phyloP scores from a whole-genome alignment of 2,888 invertebrate species.

The Lysandra coridon region DNA sequence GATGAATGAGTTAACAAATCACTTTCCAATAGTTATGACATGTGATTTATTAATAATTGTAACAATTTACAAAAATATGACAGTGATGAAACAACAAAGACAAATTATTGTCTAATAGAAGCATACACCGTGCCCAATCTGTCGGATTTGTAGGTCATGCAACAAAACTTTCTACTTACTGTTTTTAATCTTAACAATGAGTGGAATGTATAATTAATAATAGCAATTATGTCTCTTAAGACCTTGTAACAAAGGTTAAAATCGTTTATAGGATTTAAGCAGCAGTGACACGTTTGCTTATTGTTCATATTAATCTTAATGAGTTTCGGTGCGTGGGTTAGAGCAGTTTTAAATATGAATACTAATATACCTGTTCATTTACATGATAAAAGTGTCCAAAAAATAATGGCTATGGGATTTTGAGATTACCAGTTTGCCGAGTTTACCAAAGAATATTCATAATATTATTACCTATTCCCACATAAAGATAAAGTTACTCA shows the following conservation, averaged over 20 bases:
- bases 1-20: background rate
- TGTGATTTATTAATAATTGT: constrained; percentile 23
- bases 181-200: constrained; percentile 30
- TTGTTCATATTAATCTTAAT: constrained; percentile 30
- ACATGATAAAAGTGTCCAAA: constrained; percentile 19
- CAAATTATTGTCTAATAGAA: constrained; percentile 24
- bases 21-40: constrained; percentile 6
- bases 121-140: constrained; percentile 20
- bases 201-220: constrained; percentile 14
- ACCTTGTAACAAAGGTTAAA: constrained; percentile 28
- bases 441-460: background rate
- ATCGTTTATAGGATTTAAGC: background rate
- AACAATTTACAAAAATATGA: constrained; percentile 8
- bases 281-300: constrained; percentile 17
- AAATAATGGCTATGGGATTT: background rate
- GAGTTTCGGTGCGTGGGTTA: constrained; percentile 28
- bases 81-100: constrained; percentile 9
- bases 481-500: background rate
- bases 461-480: background rate
- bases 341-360: constrained; percentile 28
- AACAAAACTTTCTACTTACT: constrained; percentile 31
- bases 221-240: constrained; percentile 32
- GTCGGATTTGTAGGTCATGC: constrained; percentile 27
- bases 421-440: background rate
- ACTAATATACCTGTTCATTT: constrained; percentile 23